Conservation (phyloP, 2,888 invertebrate genomes). For the Lithosia quadra region DNA sequence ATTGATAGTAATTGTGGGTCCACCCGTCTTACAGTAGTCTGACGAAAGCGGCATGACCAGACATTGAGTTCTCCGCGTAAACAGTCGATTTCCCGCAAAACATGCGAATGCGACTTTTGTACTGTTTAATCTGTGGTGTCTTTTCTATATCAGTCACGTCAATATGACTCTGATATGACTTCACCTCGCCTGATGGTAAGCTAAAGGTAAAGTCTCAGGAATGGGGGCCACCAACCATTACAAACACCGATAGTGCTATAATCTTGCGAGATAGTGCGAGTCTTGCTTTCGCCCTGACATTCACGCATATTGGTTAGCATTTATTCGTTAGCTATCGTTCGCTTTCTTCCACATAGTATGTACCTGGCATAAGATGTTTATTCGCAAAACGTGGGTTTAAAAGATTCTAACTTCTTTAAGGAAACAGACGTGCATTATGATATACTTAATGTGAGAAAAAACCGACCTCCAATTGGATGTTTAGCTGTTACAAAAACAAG, state of each 20-base stretch:
- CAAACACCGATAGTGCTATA: too few species aligned
- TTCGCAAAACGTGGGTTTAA: neutral
- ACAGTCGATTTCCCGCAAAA: neutral
- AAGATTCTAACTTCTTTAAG: neutral
- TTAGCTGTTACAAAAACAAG: neutral
- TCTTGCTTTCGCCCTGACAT: too few species aligned
- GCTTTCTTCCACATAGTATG: neutral
- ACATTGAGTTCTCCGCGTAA: neutral
- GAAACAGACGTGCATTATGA: neutral
- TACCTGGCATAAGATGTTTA: neutral
- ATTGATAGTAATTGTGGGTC: neutral
- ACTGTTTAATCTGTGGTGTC: neutral
- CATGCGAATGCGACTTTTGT: neutral
- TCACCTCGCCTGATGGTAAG: too few species aligned
- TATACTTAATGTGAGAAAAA: slow-evolving; percentile 1
- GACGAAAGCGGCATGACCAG: neutral
- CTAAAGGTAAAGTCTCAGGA: too few species aligned
- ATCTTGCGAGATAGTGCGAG: too few species aligned
- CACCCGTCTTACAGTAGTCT: neutral
- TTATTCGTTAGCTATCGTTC: neutral
- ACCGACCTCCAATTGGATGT: slow-evolving; percentile 1
- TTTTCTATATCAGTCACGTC: too few species aligned
- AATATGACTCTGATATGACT: too few species aligned
- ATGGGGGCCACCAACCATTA: too few species aligned
- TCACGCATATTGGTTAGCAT: neutral